Percentiles rank a stretch among this genome's conserved stretches.
Evolutionary conservation across 2,113 vertebrate species (phyloP).

Genomic region (Arvicanthis niloticus): DNA sequence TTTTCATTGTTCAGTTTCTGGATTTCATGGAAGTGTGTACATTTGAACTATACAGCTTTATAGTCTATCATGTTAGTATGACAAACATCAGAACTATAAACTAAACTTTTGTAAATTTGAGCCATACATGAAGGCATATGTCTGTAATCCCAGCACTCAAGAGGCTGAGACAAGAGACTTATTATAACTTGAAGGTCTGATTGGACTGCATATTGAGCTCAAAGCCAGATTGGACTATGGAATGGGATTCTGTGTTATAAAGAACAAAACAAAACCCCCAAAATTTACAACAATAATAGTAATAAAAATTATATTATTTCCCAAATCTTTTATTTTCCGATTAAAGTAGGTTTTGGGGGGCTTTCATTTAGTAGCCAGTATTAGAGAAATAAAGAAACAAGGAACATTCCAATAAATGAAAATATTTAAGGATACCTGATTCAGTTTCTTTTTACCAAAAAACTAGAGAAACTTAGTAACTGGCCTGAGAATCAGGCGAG

Average conservation of each 20-base stretch:
- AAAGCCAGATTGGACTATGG: background rate
- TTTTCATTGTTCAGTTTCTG: background rate
- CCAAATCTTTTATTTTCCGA: background rate
- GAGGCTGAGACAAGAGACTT: background rate
- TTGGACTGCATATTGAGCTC: background rate
- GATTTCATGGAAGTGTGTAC: background rate
- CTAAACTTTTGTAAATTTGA: conserved; percentile 51
- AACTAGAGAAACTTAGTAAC: conserved; percentile 4
- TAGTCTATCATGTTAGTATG: background rate
- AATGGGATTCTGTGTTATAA: too few relatives aligned
- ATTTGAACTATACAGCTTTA: background rate
- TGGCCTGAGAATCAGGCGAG: background rate
- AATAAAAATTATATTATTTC: background rate
- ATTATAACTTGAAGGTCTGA: background rate
- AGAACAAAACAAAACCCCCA: background rate
- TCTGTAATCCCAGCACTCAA: background rate
- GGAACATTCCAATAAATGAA: background rate
- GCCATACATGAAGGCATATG: background rate
- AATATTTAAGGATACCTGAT: background rate
- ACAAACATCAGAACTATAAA: background rate
- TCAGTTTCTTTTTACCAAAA: background rate
- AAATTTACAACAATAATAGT: background rate
- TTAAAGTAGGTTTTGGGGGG: background rate
- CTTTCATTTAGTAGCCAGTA: background rate
- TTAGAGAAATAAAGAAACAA: conserved; percentile 13